Percentiles rank a stretch among this genome's conserved stretches.
phyloP scores from a whole-genome alignment of 2,888 invertebrate species.

The Leptothorax acervorum region DNA sequence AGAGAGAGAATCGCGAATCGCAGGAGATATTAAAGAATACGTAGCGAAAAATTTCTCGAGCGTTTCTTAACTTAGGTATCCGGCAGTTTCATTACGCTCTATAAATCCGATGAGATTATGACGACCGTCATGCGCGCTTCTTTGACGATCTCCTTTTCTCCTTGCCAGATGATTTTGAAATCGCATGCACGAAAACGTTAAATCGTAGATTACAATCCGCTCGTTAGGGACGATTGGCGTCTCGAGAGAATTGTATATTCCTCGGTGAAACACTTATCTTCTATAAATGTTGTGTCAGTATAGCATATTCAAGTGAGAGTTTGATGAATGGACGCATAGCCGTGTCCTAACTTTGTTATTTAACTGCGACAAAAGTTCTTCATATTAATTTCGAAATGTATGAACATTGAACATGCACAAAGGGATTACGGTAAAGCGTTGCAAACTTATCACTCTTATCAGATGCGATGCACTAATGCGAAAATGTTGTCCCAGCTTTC shows the following conservation, averaged over 20 bases:
- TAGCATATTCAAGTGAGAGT: slow-evolving; percentile 11
- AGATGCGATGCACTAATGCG: background rate
- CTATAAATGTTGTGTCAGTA: background rate
- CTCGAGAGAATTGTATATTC: background rate
- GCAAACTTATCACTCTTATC: slow-evolving; percentile 34
- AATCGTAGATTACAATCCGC: background rate
- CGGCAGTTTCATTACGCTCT: slow-evolving; percentile 22
- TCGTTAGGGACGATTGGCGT: slow-evolving; percentile 12
- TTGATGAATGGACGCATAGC: slow-evolving; percentile 13
- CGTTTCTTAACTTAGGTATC: slow-evolving; percentile 15
- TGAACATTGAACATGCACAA: background rate
- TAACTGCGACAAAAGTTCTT: slow-evolving; percentile 6
- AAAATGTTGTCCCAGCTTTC: background rate
- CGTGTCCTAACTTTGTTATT: slow-evolving; percentile 23
- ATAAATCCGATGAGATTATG: slow-evolving; percentile 14
- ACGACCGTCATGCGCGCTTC: background rate
- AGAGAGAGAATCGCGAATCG: background rate
- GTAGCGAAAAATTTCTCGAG: slow-evolving; percentile 9
- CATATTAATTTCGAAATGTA: slow-evolving; percentile 20
- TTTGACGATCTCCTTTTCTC: slow-evolving; percentile 14
- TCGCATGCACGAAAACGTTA: background rate
- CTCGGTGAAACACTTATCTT: background rate
- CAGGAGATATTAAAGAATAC: background rate
- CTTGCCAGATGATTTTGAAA: background rate
- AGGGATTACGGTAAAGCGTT: background rate